A percentile compares a stretch with the other conserved stretches of the same genome.
Conservation (phyloP, 2,113 vertebrate genomes). For the Daphoenositta chrysoptera region DNA sequence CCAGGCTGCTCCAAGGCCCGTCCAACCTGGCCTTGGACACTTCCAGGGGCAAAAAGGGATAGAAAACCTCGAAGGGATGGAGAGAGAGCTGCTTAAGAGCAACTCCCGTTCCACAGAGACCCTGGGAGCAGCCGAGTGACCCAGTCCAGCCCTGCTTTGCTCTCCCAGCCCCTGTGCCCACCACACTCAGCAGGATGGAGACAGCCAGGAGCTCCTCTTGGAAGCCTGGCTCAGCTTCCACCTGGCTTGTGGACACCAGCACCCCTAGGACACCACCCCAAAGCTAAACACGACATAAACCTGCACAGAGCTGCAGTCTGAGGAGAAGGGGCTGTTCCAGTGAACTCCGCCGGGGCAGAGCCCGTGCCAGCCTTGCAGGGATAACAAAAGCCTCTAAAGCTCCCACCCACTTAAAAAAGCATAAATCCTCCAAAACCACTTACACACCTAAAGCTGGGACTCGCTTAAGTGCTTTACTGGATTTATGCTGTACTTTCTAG, state of each 20-base stretch:
- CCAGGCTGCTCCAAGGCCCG: not conserved
- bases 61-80: not conserved
- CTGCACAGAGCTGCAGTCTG: not conserved
- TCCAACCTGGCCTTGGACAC: not conserved
- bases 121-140: not conserved
- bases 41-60: not conserved
- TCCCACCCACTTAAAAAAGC: not conserved
- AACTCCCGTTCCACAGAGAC: not conserved
- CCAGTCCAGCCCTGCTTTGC: not conserved
- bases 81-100: not conserved
- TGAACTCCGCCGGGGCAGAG: not conserved
- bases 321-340: not conserved
- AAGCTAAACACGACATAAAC: not conserved
- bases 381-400: not conserved
- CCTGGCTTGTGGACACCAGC: not conserved
- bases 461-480: not conserved
- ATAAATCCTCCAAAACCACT: not conserved
- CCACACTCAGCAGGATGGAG: not conserved
- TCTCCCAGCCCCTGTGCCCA: not conserved
- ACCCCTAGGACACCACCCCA: not conserved
- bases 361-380: not conserved
- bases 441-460: not conserved
- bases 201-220: not conserved
- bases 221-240: not conserved
- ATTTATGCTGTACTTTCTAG: not conserved